A percentile compares a stretch with the other conserved stretches of the same genome.
Conservation (phyloP, 2,888 invertebrate species). For the Drosophila differens region DNA sequence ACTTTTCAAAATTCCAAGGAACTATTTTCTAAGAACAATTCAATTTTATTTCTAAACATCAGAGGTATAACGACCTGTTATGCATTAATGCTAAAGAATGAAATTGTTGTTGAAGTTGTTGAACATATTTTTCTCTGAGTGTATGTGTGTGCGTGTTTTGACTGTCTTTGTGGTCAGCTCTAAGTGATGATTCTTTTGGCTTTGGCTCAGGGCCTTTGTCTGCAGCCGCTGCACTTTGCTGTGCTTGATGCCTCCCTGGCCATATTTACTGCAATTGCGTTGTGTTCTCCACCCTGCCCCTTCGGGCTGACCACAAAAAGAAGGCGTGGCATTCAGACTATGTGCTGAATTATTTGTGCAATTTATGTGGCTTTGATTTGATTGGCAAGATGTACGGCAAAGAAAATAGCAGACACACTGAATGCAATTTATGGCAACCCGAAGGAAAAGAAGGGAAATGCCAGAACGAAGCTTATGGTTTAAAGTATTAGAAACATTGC, state of each 20-base stretch:
- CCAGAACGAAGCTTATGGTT: background rate
- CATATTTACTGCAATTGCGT: conserved; percentile 41
- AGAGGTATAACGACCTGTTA: too few species aligned
- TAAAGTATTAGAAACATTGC: conserved; percentile 3
- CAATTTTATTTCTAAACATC: too few species aligned
- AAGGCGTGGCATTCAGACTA: conserved; percentile 14
- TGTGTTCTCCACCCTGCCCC: background rate
- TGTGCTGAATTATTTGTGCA: conserved; percentile 71
- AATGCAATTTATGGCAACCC: conserved; percentile 66
- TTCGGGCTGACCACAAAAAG: background rate
- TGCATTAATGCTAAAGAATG: background rate
- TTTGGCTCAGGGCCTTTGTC: conserved; percentile 34
- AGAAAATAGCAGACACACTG: conserved; percentile 12
- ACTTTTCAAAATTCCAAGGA: background rate
- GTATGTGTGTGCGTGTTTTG: conserved; percentile 14
- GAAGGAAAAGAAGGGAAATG: conserved; percentile 10
- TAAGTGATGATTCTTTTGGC: conserved; percentile 78
- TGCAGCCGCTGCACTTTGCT: conserved; percentile 52
- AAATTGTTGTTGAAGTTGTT: background rate
- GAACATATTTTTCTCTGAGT: background rate
- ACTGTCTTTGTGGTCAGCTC: conserved; percentile 61
- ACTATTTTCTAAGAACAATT: background rate
- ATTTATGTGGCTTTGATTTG: conserved; percentile 79
- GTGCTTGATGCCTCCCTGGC: conserved; percentile 15
- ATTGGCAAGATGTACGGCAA: conserved; percentile 56